Base-by-base conservation (phyloP, 2,113 vertebrate species). In the Larimichthys crocea region DNA sequence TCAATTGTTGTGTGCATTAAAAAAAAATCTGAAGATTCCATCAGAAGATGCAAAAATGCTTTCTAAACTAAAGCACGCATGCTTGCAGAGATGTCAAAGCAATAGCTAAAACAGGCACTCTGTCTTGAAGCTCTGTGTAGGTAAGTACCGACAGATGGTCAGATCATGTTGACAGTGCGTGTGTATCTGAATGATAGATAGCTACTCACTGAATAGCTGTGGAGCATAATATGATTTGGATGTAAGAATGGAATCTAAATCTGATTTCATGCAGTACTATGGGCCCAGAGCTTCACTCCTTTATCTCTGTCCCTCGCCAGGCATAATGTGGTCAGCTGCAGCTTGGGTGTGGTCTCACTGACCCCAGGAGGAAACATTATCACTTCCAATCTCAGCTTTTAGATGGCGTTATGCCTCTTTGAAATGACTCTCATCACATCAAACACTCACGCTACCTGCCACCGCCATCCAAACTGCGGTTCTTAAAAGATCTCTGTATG, bases 181-280 rank as follows among this genome's bases (percentile, higher is more conserved):
- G 80, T 82, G 73, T 42, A 62, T 59, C 82, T 62, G 88, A 73
- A 81, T 86, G 91, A 93, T 86, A 84, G 88, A 92, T 92, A 72
- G 80, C 79, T 77, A 50, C 87, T 86, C 87, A 72, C 83, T 61
- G 79, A 90, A 88, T 86, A 88, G 81, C 91, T 84, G 76, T 86
- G 86, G 67, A 86, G 85, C 60, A 17, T 93, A 92, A 93, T 90
- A 86, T 79, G 83, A 93, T 93, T 91, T 91, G 89, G 86, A 82
- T 74, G 78, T 86, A 82, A 76, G 87, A 93, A 88, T 89, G 89
- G 89, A 84, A 90, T 91, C 86, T 84, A 89, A 93, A 94, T 92
- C 86, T 76, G 82, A 92, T 94, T 94, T 82, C 61, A 77, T 78
- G 31, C 82, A 40, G 86, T 74, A 79, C 77, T 82, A 89, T 76